Evolutionary conservation across 2,888 invertebrate species (phyloP), one percentile per base, ranked within the genome.

Genomic region (Adela reaumurella): DNA sequence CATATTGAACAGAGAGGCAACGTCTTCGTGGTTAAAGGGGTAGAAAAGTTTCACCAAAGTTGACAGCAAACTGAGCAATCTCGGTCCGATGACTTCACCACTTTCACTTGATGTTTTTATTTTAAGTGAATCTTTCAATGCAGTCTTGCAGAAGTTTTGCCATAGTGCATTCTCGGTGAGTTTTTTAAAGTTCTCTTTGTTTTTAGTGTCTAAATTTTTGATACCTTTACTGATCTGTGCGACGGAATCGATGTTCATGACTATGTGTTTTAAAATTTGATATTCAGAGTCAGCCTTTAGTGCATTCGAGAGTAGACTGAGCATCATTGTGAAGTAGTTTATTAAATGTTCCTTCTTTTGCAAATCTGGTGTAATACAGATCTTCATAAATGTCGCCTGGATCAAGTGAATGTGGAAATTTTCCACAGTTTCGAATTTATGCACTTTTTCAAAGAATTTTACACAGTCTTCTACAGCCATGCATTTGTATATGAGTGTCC

Each of bases 1-100:
- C 88, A 91, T 88, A 53, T 90, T 88, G 56, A 89, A 87, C 6
- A 90, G 65, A 17, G 81, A 77, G 46, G 68, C 70, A 1, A 83
- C 70, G 43, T 80, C 73, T 3, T 69, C 63, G 29, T 78, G 76
- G 47, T 82, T 70, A 19, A 59, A 58, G 6, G 65, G 58, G 56
- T 86, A 87, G 17, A 86, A 70, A 0, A 84, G 63, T 49, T 83
- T 74, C 2, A 86, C 77, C 16, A 87, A 62, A 46, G 65, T 70
- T 1, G 83, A 76, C 24, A 89, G 60, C 14, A 83, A 66, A 51
- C 74, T 78, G 16, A 90, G 60, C 28, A 86, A 58, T 53, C 79
- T 66, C 1, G 81, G 77, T 16, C 81, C 77, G 1, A 59, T 56
- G 2, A 62, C 59, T 42, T 58, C 67, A n/a, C 61, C 61, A 44